Conservation (phyloP, 2,113 vertebrate genomes). For the Notarius quadriscutis region DNA sequence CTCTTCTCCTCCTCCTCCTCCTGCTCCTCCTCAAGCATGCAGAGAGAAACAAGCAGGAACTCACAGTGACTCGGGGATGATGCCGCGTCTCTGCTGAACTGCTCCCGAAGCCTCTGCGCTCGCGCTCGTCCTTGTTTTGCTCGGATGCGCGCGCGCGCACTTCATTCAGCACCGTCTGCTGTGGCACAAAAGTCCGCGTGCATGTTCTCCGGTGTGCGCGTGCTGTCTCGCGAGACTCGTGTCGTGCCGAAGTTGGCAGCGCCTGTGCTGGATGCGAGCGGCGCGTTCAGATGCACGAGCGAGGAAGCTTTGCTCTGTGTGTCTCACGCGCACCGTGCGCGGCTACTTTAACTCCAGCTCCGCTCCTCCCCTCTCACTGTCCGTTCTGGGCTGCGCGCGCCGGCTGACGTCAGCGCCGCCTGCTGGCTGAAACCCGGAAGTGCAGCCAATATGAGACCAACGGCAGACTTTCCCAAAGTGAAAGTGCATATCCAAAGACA, state of each 20-base stretch:
- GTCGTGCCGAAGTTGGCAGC: slow-evolving; percentile 51
- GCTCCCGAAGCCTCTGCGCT: slow-evolving; percentile 62
- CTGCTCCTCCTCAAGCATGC: background rate
- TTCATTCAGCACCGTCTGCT: slow-evolving; percentile 62
- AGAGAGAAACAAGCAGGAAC: background rate
- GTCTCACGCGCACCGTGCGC: slow-evolving; percentile 68
- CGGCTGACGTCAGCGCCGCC: slow-evolving; percentile 67
- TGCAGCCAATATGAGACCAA: slow-evolving; percentile 36
- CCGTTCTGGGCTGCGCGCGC: slow-evolving; percentile 29
- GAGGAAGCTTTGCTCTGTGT: slow-evolving; percentile 53
- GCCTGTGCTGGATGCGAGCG: slow-evolving; percentile 46
- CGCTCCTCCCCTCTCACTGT: slow-evolving; percentile 72
- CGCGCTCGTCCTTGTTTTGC: slow-evolving; percentile 70
- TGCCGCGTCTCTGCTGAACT: slow-evolving; percentile 69
- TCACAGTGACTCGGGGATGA: slow-evolving; percentile 14
- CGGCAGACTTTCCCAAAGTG: background rate
- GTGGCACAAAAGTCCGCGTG: slow-evolving; percentile 42
- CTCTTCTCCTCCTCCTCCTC: background rate
- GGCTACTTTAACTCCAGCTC: slow-evolving; percentile 73
- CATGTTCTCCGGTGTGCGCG: slow-evolving; percentile 35
- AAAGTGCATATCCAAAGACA: no score
- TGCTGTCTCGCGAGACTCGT: slow-evolving; percentile 47
- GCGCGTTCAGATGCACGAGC: slow-evolving; percentile 58
- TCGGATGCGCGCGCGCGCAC: slow-evolving; percentile 59
- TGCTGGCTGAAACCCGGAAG: slow-evolving; percentile 43